Evolutionary conservation across 2,113 vertebrate species (phyloP).

Genomic region (Oreochromis niloticus): DNA sequence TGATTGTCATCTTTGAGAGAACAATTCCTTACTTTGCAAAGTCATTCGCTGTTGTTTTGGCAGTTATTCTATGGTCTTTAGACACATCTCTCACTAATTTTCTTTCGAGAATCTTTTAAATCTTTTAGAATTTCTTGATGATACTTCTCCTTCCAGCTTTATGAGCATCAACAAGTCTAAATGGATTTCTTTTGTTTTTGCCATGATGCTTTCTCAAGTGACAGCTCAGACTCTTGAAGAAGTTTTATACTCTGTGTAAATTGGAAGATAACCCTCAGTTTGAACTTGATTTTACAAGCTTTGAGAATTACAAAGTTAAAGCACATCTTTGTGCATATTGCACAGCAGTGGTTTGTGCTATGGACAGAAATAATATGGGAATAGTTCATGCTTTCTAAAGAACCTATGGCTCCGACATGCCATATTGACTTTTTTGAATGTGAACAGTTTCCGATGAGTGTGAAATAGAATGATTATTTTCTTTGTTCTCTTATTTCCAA

Average conservation of each 20-base stretch:
- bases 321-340: neutral
- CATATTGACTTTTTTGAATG: neutral
- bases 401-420: neutral
- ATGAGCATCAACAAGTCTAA: rapidly evolving
- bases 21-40: neutral
- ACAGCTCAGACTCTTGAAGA: neutral
- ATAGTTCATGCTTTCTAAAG: neutral
- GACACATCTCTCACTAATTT: neutral
- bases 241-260: neutral
- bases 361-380: neutral
- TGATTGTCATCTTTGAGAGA: neutral
- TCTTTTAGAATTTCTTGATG: neutral
- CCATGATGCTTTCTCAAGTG: neutral
- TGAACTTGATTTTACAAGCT: neutral
- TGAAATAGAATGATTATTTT: neutral
- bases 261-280: neutral
- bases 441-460: neutral
- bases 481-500: neutral
- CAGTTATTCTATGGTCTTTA: neutral
- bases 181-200: neutral
- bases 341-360: neutral
- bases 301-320: neutral
- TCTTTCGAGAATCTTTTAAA: neutral
- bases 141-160: neutral
- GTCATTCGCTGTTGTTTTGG: neutral